phyloP scores from a whole-genome alignment of 2,113 vertebrate species.

The Calyptomena viridis region DNA sequence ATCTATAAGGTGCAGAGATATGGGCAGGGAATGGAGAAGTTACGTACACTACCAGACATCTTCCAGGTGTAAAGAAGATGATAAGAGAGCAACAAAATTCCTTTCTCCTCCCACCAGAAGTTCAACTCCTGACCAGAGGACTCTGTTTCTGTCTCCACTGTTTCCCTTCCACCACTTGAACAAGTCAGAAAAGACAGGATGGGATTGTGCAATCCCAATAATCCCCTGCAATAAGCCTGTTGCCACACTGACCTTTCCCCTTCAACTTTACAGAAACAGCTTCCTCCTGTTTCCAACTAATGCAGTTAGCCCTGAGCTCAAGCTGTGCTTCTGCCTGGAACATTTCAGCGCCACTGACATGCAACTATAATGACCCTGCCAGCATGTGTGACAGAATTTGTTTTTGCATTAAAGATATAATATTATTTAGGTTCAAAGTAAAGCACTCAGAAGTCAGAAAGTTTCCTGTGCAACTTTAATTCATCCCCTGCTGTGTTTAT shows the following conservation, averaged over 20 bases:
- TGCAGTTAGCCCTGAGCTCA: neutral
- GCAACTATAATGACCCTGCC: slow-evolving; percentile 8
- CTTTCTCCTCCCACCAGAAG: neutral
- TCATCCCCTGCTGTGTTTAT: slow-evolving; percentile 38
- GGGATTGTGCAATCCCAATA: slow-evolving; percentile 1
- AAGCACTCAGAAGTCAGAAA: slow-evolving; percentile 35
- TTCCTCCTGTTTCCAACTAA: slow-evolving; percentile 28
- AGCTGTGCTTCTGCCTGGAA: slow-evolving; percentile 48
- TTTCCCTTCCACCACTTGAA: neutral
- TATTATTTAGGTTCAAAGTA: slow-evolving; percentile 48
- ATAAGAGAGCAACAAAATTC: neutral
- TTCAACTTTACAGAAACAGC: slow-evolving; percentile 27
- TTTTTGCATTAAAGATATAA: slow-evolving; percentile 6
- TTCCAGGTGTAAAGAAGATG: neutral
- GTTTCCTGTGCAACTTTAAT: slow-evolving; percentile 29
- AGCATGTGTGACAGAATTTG: slow-evolving; percentile 42
- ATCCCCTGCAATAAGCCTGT: neutral
- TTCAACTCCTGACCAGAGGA: neutral
- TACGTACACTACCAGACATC: neutral
- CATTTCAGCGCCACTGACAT: slow-evolving; percentile 37
- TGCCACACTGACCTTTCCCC: slow-evolving; percentile 43
- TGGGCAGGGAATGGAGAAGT: neutral
- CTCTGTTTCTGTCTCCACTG: neutral
- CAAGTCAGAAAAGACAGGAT: neutral
- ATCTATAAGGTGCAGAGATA: neutral